These are phyloP conservation scores for Drosophila rhopaloa DNA, from an alignment of 1,140 invertebrate species.

Conservation along the genomic window DNA sequence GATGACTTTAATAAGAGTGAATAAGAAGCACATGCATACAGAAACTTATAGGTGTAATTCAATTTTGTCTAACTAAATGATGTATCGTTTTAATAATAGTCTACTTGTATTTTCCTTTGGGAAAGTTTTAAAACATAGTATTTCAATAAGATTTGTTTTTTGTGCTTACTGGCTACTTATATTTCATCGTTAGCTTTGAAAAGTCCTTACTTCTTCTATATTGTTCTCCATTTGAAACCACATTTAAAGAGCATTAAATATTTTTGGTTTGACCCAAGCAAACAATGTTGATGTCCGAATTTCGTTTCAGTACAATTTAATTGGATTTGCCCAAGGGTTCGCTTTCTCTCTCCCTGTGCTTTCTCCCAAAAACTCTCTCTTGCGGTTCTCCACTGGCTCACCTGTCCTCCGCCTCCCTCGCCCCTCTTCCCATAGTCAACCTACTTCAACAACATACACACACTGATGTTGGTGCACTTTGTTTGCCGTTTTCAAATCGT, in stretches of 20 bases:
- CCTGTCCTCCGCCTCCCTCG: background rate
- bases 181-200: background rate
- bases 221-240: background rate
- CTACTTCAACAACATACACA: background rate
- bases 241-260: background rate
- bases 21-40: too few relatives aligned
- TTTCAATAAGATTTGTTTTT: too few relatives aligned
- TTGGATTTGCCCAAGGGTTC: conserved; percentile 53
- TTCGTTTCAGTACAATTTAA: conserved; percentile 45
- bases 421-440: too few relatives aligned
- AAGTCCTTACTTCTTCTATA: background rate
- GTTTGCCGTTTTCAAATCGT: conserved; percentile 66
- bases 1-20: too few relatives aligned
- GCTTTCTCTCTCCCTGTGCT: background rate
- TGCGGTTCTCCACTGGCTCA: conserved; percentile 2
- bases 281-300: conserved; percentile 34
- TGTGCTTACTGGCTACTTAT: too few relatives aligned
- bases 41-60: too few relatives aligned
- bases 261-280: background rate
- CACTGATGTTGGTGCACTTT: conserved; percentile 40
- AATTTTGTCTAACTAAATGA: too few relatives aligned
- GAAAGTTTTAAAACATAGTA: too few relatives aligned
- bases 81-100: too few relatives aligned
- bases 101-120: too few relatives aligned
- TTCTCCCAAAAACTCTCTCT: conserved; percentile 1